These are phyloP conservation scores for Alcedo quadribrachys DNA, from an alignment of 2,797 vertebrate species.

Conservation along the genomic window DNA sequence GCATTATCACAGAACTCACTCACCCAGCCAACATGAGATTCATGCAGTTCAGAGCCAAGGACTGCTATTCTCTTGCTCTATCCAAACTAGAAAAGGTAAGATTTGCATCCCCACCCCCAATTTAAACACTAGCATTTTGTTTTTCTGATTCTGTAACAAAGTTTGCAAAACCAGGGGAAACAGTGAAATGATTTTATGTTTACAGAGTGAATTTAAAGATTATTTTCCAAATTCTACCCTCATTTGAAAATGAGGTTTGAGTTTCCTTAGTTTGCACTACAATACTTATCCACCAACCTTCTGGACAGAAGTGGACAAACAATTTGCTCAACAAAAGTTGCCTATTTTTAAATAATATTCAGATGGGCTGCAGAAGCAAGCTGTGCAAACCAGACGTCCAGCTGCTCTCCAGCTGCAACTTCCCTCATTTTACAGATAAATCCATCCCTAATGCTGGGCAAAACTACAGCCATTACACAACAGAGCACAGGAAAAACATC, in stretches of 20 bases:
- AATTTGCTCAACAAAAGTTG: background rate
- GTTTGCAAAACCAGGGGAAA: background rate
- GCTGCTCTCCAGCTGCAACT: constrained; percentile 62
- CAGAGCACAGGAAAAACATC: background rate
- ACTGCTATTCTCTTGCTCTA: constrained; percentile 95
- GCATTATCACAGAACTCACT: constrained; percentile 97
- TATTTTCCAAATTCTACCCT: background rate
- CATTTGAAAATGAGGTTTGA: background rate
- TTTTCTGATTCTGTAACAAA: background rate
- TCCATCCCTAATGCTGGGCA: background rate
- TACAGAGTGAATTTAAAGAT: rapidly evolving
- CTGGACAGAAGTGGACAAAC: background rate
- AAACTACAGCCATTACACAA: background rate
- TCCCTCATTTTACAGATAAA: constrained; percentile 16
- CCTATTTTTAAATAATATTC: background rate
- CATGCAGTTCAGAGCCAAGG: constrained; percentile 99
- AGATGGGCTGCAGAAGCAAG: constrained; percentile 32
- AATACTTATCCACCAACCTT: background rate
- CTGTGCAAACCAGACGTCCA: constrained; percentile 30
- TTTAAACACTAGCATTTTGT: background rate
- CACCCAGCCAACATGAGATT: constrained; percentile 98
- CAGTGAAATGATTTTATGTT: background rate
- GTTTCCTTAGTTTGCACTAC: background rate
- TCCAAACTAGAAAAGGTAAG: constrained; percentile 96
- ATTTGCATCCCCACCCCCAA: background rate